Conservation (phyloP, 2,113 vertebrate genomes). For the Campylorhamphus procurvoides region DNA sequence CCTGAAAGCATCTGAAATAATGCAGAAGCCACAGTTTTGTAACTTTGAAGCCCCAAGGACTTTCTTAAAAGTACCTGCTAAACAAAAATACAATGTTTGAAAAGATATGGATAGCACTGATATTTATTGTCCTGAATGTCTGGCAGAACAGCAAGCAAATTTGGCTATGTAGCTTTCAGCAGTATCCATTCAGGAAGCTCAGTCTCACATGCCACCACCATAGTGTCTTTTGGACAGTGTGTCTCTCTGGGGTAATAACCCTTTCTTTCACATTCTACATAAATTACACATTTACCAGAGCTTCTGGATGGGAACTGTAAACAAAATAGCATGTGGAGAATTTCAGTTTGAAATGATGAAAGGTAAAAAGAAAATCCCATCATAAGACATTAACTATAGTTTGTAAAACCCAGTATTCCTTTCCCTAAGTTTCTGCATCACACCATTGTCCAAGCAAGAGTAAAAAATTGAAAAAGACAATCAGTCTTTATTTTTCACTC, state of each 20-base stretch:
- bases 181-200: not conserved
- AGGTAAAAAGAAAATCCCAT: not conserved
- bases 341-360: not conserved
- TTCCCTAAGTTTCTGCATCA: not conserved
- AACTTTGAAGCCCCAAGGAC: not conserved
- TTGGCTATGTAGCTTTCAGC: not conserved
- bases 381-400: not conserved
- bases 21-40: not conserved
- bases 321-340: not conserved
- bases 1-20: not conserved
- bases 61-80: not conserved
- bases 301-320: not conserved
- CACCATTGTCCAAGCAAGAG: not conserved
- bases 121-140: not conserved
- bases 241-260: not conserved
- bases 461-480: not conserved
- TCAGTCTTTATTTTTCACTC: not conserved
- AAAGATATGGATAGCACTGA: not conserved
- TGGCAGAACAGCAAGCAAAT: not conserved
- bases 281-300: not conserved
- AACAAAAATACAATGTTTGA: not conserved
- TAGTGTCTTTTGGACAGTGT: fast-evolving
- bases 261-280: not conserved
- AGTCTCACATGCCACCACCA: not conserved
- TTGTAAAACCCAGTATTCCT: not conserved